These are phyloP conservation scores for Stenurella melanura DNA, from an alignment of 2,888 invertebrate genomes.

Conservation along the genomic window DNA sequence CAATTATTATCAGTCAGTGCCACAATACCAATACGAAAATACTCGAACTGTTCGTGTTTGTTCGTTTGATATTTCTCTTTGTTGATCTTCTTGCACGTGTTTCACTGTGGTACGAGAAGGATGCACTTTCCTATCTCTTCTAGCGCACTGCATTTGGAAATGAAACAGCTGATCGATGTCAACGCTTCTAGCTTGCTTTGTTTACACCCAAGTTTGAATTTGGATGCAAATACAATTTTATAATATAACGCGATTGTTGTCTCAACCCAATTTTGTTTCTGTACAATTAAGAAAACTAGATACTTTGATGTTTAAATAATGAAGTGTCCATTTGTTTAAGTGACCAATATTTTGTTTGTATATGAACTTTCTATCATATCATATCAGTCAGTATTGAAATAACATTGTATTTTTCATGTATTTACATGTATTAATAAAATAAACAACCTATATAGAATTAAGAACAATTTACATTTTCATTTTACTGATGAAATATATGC, in stretches of 20 bases:
- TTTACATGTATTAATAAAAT: background rate
- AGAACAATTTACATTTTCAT: too few relatives aligned
- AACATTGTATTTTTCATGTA: background rate
- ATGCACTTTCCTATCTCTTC: slow-evolving; percentile 7
- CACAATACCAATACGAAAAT: background rate
- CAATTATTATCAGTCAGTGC: too few relatives aligned
- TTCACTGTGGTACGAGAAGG: background rate
- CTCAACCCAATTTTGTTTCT: background rate
- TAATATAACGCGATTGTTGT: background rate
- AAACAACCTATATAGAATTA: too few relatives aligned
- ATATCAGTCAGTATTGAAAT: background rate
- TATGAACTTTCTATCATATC: background rate
- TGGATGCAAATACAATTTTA: background rate
- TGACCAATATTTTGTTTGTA: background rate
- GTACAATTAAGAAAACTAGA: background rate
- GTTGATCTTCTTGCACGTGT: slow-evolving; percentile 1
- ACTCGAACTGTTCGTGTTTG: background rate
- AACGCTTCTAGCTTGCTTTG: slow-evolving; percentile 28
- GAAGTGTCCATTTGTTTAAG: background rate
- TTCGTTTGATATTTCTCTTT: background rate
- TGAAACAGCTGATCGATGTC: slow-evolving; percentile 28
- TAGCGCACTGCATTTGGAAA: background rate
- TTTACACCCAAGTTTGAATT: slow-evolving; percentile 14
- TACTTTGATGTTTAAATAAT: background rate
- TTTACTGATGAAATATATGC: too few relatives aligned